Base-by-base conservation (phyloP, 2,888 invertebrate genomes). In the Notocelia uddmanniana region DNA sequence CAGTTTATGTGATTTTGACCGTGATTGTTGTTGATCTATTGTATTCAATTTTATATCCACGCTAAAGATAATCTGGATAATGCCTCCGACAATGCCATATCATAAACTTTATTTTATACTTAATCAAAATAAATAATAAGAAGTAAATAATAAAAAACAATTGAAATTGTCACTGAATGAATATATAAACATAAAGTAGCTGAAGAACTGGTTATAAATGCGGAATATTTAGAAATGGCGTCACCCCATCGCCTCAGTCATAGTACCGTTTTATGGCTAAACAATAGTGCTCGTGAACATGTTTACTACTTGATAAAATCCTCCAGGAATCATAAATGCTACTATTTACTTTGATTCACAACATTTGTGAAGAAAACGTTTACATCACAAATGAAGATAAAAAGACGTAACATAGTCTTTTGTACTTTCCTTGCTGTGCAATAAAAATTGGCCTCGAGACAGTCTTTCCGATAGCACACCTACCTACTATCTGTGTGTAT, bases 371-470 rank as follows among this genome's bases (percentile, higher is more conserved):
- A 67, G 55, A 69, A 55, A 52, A 63, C 19, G 63, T 55, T 78
- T 77, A 80, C 76, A 78, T 73, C 69, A 68, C 76, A 77, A 73
- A 76, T 73, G 8, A 73, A 76, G n/a, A 75, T n/a, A 45, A 77
- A 78, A 75, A 74, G 74, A 76, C 76, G 74, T 78, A 79, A 78
- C 80, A 73, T 76, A 74, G 68, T 71, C 75, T 75, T 78, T 76
- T 52, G 26, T 55, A 55, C 21, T 59, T 66, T 45, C 66, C 34
- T 58, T 73, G 75, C 73, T 76, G 74, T 73, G 80, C 79, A 79
- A 79, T 79, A 81, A 81, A 81, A 78, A 57, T 63, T 74, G 77
- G 74, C 77, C 79, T 81, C 76, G 77, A 70, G 73, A 74, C 74
- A 58, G 72, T 62, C 59, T 57, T 75, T 63, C 70, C 70, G 68